Evolutionary conservation across 1,140 invertebrate species (phyloP), one percentile per base, ranked within the genome.

Genomic region (Cheumatopsyche charites): DNA sequence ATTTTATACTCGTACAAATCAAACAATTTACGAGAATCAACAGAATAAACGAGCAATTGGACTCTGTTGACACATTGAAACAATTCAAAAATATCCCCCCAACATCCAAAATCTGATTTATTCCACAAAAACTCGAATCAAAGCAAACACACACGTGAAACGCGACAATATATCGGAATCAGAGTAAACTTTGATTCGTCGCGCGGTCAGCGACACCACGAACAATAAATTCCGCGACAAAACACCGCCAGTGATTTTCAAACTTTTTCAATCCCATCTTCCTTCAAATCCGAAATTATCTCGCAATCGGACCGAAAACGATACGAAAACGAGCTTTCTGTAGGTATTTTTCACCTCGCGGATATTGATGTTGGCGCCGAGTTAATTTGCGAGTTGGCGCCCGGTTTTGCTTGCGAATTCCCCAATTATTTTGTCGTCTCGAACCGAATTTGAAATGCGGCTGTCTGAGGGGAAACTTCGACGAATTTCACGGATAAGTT

Each of bases 291-390:
- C 15, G 15, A 47, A 47, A 47, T 12, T 42, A 42, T 42, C 5
- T 42, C 12, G 41, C 12, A 42, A 42, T 42, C 5, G 12, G 12
- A 6, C 5, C 5, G 41, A 42, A 42, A 42, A 42, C 41, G 41
- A 42, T 42, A 42, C 41, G 41, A 6, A 42, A 42, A 42, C 41
- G 41, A 6, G 5, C 41, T 42, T 42, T 42, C 41, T 42, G 43
- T 2, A 47, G 43, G 43, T 47, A 15, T 47, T 47, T 47, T 12
- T 17, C 23, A 58, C 23, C 55, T 23, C 36, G 29, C 13, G 19
- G 62, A 63, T 63, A 63, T 63, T 63, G 62, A 63, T 63, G 62
- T 63, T 63, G 42, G 42, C 62, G 41, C 62, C 62, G 62, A 63
- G 41, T 42, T 63, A 63, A 63, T 63, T 63, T 63, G 42, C 62